phyloP scores from a whole-genome alignment of 2,888 invertebrate genomes.

The Aplocera efformata region DNA sequence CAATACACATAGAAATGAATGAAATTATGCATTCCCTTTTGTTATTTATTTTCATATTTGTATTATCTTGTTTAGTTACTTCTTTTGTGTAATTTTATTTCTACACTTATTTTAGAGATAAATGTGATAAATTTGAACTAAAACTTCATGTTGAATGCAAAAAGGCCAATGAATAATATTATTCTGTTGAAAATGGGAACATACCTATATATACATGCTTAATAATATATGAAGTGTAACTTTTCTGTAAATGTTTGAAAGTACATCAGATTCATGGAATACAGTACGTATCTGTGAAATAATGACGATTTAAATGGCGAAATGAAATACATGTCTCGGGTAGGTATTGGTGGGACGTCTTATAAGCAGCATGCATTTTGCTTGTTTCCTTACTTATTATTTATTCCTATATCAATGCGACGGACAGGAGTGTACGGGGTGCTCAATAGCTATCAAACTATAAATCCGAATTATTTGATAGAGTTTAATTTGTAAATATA shows the following conservation, averaged over 20 bases:
- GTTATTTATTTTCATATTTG: constrained; percentile 38
- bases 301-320: too few species aligned
- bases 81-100: constrained; percentile 13
- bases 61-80: constrained; percentile 12
- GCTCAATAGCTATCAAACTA: not conserved
- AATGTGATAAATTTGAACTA: not conserved
- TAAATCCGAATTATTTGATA: too few species aligned
- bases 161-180: too few species aligned
- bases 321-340: not conserved
- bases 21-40: constrained; percentile 57
- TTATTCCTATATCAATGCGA: constrained; percentile 57
- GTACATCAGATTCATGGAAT: too few species aligned
- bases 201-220: too few species aligned
- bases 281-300: too few species aligned
- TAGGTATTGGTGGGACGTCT: constrained; percentile 29
- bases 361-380: constrained; percentile 64
- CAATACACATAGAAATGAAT: constrained; percentile 60
- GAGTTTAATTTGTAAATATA: too few species aligned
- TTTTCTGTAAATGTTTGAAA: too few species aligned
- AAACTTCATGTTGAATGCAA: too few species aligned
- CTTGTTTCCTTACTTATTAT: constrained; percentile 56
- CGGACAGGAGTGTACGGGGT: constrained; percentile 44
- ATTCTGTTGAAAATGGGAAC: too few species aligned
- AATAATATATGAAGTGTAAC: too few species aligned
- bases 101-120: constrained; percentile 1